Evolutionary conservation across 2,888 invertebrate genomes (phyloP).

Genomic region (Cataglyphis livida): DNA sequence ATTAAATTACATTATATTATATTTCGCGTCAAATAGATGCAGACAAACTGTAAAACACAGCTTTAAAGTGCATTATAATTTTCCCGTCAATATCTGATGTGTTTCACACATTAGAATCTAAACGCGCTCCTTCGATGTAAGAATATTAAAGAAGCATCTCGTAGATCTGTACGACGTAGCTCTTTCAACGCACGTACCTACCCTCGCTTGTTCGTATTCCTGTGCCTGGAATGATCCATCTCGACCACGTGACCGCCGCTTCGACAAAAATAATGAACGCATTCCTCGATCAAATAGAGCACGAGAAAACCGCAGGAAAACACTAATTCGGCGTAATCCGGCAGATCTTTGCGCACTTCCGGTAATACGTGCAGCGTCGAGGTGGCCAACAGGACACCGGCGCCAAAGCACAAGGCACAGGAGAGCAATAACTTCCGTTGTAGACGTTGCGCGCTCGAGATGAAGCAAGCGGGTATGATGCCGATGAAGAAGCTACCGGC

Average conservation of each 20-base stretch:
- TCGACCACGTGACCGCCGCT: slow-evolving; percentile 69
- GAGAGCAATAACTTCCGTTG: slow-evolving; percentile 88
- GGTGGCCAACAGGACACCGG: slow-evolving; percentile 92
- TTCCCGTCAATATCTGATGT: not conserved
- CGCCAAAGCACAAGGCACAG: slow-evolving; percentile 92
- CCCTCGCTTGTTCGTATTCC: slow-evolving; percentile 32
- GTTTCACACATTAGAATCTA: not conserved
- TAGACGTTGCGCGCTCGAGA: slow-evolving; percentile 86
- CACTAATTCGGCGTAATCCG: slow-evolving; percentile 88
- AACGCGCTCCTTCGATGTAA: not conserved
- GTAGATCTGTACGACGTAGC: not conserved
- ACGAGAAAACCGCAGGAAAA: slow-evolving; percentile 90
- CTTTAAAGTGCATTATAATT: not conserved
- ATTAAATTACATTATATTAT: not conserved
- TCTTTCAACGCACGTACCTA: slow-evolving; percentile 57
- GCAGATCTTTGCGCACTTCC: slow-evolving; percentile 89
- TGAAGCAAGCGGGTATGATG: slow-evolving; percentile 89
- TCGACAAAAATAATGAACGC: slow-evolving; percentile 90
- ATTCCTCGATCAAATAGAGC: slow-evolving; percentile 91
- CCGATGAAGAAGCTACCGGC: slow-evolving; percentile 90
- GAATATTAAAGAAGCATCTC: not conserved
- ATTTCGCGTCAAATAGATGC: not conserved
- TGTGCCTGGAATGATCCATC: not conserved
- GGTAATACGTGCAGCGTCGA: slow-evolving; percentile 93
- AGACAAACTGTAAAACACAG: not conserved